These are phyloP conservation scores for Aphis gossypii DNA, from an alignment of 1,140 invertebrate genomes.

Conservation along the genomic window DNA sequence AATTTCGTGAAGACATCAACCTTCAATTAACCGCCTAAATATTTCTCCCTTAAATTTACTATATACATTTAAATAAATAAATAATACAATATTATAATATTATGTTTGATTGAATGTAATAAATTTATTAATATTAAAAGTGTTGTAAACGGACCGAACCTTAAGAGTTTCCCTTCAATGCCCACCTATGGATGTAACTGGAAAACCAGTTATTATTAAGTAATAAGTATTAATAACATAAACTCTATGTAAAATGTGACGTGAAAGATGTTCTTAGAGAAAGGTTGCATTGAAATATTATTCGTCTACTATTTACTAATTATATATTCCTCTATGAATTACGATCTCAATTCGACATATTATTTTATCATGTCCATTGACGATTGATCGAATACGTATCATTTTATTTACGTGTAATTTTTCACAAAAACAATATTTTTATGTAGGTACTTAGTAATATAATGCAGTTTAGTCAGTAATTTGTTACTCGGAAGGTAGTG, in stretches of 20 bases:
- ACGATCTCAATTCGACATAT: background rate
- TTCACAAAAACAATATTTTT: background rate
- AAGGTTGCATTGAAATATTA: background rate
- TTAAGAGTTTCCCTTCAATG: background rate
- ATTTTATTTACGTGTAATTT: background rate
- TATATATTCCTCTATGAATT: background rate
- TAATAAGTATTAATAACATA: background rate
- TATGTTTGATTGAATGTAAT: background rate
- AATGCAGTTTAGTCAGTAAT: background rate
- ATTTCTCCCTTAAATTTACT: no score
- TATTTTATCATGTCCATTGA: background rate
- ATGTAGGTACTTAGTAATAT: background rate
- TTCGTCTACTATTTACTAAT: no score
- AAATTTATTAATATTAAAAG: background rate
- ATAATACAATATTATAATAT: background rate
- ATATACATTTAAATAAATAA: background rate
- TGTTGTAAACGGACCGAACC: background rate
- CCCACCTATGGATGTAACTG: background rate
- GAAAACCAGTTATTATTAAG: background rate
- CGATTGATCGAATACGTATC: background rate
- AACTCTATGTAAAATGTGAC: background rate
- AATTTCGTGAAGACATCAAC: background rate
- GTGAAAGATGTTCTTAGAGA: background rate
- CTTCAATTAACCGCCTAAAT: background rate
- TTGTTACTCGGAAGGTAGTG: background rate